A percentile compares a stretch with the other conserved stretches of the same genome.
phyloP scores from a whole-genome alignment of 2,113 vertebrate genomes.

The Pseudonaja textilis region DNA sequence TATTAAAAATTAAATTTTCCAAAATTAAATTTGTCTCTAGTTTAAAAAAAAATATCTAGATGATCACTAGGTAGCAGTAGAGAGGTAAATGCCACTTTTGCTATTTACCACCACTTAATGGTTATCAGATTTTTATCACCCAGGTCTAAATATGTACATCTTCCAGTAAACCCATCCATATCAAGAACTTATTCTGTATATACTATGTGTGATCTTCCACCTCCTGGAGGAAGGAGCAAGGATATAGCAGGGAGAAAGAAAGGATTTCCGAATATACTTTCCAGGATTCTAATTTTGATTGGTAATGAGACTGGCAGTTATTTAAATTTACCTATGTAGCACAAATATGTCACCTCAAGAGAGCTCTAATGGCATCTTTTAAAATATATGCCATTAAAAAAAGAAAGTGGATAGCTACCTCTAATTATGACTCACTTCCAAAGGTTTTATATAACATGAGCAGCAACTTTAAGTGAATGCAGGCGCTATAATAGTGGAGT shows the following conservation, averaged over 20 bases:
- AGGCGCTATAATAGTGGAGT: background rate
- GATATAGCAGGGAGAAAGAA: background rate
- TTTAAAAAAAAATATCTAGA: background rate
- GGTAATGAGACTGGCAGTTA: background rate
- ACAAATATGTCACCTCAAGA: background rate
- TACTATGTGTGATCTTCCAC: background rate
- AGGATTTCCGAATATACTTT: background rate
- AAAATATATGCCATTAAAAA: background rate
- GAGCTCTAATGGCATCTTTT: background rate
- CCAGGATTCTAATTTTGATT: background rate
- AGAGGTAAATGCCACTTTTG: background rate
- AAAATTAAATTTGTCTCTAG: background rate
- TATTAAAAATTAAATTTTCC: background rate
- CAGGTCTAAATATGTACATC: background rate
- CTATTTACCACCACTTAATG: background rate
- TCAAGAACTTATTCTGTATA: background rate
- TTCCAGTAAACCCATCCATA: background rate
- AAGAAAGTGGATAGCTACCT: background rate
- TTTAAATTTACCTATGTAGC: background rate
- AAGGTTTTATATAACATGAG: slow-evolving; percentile 7
- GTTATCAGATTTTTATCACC: background rate
- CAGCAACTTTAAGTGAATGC: rapidly evolving
- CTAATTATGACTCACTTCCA: background rate
- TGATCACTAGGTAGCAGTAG: background rate
- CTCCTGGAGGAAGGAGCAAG: background rate